Evolutionary conservation across 2,113 vertebrate genomes (phyloP).

Genomic region (Motacilla alba): DNA sequence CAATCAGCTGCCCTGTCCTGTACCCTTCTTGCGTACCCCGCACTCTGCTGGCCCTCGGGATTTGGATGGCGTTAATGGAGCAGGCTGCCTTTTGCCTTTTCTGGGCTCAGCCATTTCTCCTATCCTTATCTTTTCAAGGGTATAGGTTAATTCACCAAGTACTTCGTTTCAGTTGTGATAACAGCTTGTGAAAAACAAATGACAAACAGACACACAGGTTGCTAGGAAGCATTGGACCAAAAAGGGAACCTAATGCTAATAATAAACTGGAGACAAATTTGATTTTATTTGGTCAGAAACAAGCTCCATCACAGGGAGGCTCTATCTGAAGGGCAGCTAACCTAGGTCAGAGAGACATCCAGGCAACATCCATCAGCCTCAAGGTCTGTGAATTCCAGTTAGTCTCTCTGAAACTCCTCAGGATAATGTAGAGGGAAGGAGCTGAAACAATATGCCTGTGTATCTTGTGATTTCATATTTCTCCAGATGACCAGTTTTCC

Average conservation of each 20-base stretch:
- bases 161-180: constrained; percentile 15
- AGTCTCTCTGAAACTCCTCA: background rate
- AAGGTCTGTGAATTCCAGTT: background rate
- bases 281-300: constrained; percentile 16
- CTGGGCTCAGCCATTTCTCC: background rate
- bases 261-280: constrained; percentile 61
- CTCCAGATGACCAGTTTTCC: background rate
- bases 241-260: constrained; percentile 50
- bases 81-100: background rate
- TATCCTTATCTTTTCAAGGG: background rate
- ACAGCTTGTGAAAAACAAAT: constrained; percentile 57
- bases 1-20: accelerated
- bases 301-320: background rate
- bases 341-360: background rate
- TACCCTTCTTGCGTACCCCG: background rate
- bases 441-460: background rate
- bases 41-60: accelerated
- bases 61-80: background rate
- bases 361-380: background rate
- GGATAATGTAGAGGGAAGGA: background rate
- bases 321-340: background rate
- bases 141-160: constrained; percentile 26
- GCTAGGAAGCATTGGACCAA: constrained; percentile 64
- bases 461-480: background rate
- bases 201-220: constrained; percentile 63